Evolutionary conservation across 2,797 vertebrate genomes (phyloP).

Genomic region (Sebastes variabilis): DNA sequence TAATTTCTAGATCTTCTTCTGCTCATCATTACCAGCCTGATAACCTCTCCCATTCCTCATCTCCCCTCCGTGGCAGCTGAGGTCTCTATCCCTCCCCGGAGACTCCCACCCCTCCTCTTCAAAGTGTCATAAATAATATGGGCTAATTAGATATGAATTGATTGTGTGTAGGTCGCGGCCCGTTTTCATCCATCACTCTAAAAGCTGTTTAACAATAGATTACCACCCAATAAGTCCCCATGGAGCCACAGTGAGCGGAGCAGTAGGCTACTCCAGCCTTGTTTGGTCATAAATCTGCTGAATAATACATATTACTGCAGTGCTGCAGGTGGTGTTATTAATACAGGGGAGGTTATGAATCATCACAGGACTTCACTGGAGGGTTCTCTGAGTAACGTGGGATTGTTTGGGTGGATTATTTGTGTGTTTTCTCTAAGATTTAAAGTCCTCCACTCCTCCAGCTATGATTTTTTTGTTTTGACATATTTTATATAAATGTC

Average conservation of each 20-base stretch:
- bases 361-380: conserved; percentile 77
- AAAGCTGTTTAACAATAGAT: conserved; percentile 89
- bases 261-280: conserved; percentile 77
- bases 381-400: conserved; percentile 55
- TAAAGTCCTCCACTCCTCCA: neutral
- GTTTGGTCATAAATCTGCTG: conserved; percentile 85
- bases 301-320: conserved; percentile 80
- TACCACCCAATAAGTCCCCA: conserved; percentile 83
- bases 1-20: conserved; percentile 74
- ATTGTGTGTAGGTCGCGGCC: conserved; percentile 84
- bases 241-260: conserved; percentile 85
- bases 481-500: neutral
- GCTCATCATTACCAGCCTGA: conserved; percentile 89
- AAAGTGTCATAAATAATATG: conserved; percentile 90
- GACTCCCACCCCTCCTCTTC: conserved; percentile 80
- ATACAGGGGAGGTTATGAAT: conserved; percentile 82
- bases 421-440: neutral
- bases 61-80: conserved; percentile 86
- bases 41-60: conserved; percentile 91
- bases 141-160: conserved; percentile 91
- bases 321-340: conserved; percentile 88
- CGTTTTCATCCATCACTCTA: conserved; percentile 89
- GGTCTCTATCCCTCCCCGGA: conserved; percentile 79
- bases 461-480: neutral
- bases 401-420: neutral